phyloP scores from a whole-genome alignment of 2,797 vertebrate genomes.

The Rhynchonycteris naso region DNA sequence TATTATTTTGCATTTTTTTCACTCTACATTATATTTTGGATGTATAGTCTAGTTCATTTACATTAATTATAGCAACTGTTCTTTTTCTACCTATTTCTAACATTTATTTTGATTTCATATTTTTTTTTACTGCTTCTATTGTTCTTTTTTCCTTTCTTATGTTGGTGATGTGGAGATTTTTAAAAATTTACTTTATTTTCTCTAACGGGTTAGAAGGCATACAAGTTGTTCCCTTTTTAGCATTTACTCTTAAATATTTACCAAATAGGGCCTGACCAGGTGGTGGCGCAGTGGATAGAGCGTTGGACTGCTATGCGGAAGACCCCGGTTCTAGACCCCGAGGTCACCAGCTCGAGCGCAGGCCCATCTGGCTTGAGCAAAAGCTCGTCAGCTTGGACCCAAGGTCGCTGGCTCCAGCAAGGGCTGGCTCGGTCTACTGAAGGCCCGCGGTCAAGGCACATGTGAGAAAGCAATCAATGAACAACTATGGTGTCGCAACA shows the following conservation, averaged over 20 bases:
- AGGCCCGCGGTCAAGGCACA: no score
- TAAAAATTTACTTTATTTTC: not conserved
- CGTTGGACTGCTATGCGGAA: no score
- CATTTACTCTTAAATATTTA: not conserved
- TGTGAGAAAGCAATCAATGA: no score
- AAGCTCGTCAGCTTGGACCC: no score
- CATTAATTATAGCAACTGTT: not conserved
- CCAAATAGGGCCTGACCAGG: no score
- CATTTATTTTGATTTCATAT: constrained; percentile 14
- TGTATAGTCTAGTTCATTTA: not conserved
- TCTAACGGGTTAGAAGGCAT: not conserved
- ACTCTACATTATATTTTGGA: not conserved
- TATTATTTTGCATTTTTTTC: not conserved
- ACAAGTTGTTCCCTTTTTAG: not conserved
- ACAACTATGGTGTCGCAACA: no score
- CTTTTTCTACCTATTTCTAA: constrained; percentile 44
- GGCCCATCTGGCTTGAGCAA: no score
- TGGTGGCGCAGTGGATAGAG: no score
- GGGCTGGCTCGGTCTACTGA: no score
- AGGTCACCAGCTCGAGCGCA: no score
- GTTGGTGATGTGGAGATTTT: constrained; percentile 11
- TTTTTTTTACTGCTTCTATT: not conserved
- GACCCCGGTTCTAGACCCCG: no score
- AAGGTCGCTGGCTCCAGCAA: no score
- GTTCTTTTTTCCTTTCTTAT: not conserved